A percentile compares a stretch with the other conserved stretches of the same genome.
These are phyloP conservation scores for Zootoca vivipara DNA, from an alignment of 2,113 vertebrate species.

Conservation along the genomic window DNA sequence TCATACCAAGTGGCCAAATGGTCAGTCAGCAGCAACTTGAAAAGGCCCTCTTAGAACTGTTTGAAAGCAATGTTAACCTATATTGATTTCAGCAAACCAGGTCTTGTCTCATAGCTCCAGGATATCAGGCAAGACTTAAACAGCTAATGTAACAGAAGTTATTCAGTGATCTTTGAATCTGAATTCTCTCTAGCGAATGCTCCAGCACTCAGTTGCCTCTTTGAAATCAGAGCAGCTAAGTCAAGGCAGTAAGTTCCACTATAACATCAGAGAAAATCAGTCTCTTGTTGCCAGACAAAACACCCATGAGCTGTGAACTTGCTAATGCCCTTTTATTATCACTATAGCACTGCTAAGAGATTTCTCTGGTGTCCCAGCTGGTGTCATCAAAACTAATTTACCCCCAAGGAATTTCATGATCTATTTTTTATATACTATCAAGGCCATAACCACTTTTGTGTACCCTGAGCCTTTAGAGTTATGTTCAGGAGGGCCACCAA, in stretches of 20 bases:
- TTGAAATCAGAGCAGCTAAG: neutral
- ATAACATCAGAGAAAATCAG: neutral
- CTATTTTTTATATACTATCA: neutral
- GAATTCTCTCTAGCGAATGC: neutral
- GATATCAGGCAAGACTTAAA: neutral
- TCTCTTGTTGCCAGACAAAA: neutral
- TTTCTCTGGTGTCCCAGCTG: neutral
- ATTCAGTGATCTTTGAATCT: neutral
- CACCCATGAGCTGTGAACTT: neutral
- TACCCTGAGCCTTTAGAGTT: neutral
- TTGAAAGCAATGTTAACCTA: neutral
- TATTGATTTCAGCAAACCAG: neutral
- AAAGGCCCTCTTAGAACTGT: neutral
- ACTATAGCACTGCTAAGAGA: neutral
- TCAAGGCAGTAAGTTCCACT: neutral
- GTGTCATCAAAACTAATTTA: neutral
- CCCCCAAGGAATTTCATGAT: neutral
- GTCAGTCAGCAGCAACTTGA: constrained; percentile 9
- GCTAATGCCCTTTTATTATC: neutral
- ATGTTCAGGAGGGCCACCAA: neutral
- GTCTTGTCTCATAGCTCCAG: neutral
- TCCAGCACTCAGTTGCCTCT: neutral
- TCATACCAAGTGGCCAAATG: neutral
- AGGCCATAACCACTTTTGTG: no score
- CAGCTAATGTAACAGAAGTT: no score